A percentile compares a stretch with the other conserved stretches of the same genome.
Evolutionary conservation across 2,888 invertebrate species (phyloP).

Genomic region (Sialis fuliginosa): DNA sequence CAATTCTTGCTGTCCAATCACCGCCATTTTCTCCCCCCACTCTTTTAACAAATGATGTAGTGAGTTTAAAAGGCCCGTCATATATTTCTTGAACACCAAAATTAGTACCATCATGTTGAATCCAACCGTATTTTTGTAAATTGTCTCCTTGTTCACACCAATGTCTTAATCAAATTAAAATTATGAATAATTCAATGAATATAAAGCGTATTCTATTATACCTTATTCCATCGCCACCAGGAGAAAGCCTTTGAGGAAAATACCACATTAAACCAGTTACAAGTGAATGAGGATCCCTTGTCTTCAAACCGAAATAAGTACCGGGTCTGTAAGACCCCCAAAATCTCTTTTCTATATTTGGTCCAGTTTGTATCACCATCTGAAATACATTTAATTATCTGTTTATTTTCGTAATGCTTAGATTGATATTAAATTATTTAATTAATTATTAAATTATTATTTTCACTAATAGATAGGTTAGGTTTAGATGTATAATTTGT

Average conservation of each 20-base stretch:
- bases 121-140: constrained; percentile 73
- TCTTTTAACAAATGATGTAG: constrained; percentile 79
- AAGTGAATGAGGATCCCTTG: constrained; percentile 71
- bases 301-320: constrained; percentile 81
- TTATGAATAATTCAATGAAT: background rate
- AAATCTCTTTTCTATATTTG: constrained; percentile 58
- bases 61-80: constrained; percentile 59
- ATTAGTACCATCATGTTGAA: constrained; percentile 76
- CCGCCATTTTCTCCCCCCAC: constrained; percentile 67
- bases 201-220: constrained; percentile 16
- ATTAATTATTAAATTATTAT: constrained; percentile 1
- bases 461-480: background rate
- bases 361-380: constrained; percentile 52
- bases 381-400: constrained; percentile 16
- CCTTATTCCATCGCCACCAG: constrained; percentile 59
- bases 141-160: constrained; percentile 85
- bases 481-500: too few species aligned
- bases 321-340: constrained; percentile 92
- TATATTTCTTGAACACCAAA: constrained; percentile 84
- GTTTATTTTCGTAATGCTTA: too few species aligned
- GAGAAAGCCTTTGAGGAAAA: constrained; percentile 45
- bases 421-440: background rate
- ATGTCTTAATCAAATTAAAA: constrained; percentile 37
- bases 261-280: constrained; percentile 97
- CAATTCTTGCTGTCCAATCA: constrained; percentile 81